Evolutionary conservation across 1,140 invertebrate species (phyloP), one percentile per base, ranked within the genome.

Genomic region (Patella vulgata): DNA sequence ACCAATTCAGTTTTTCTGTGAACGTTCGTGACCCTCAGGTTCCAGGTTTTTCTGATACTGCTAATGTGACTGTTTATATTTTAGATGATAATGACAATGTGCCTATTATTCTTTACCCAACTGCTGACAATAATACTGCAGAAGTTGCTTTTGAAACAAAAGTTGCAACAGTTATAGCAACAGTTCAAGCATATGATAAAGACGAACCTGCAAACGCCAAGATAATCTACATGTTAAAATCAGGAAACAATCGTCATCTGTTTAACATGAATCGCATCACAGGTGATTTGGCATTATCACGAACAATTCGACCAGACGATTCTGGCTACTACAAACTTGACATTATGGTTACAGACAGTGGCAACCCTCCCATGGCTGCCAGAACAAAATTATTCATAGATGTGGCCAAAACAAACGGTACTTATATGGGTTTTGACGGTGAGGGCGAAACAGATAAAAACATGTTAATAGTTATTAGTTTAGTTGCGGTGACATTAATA

Each of bases 41-140:
- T 9, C 39, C 51, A 9, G 21, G 48, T 11, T 59, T 68, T 25
- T 66, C 46, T 31, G 60, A 59, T 59, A 71, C 61, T 0, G 72
- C 69, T 30, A 73, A 68, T 54, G 80, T 81, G 9, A 78, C 64
- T 1, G 66, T 82, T 5, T 56, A 60, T 31, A 59, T 81, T 0
- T 42, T 65, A n/a, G 82, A 83, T 56, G 64, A 74, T n/a, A 82
- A 82, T 63, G 82, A 83, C 66, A 79, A 83, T 59, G 51, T 53
- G 5, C 82, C 82, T 14, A 46, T 70, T 5, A 73, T 83, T 54
- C 62, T 63, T 36, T 75, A 76, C 51, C 75, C 79, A 0, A 68
- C 58, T 39, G 58, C 63, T 43, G 66, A 71, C 1, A 78, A 80
- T 53, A 63, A 70, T 50, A 75, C 72, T 14, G 46, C 80, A 5